Conservation (phyloP, 2,888 invertebrate species). For the Vandiemenella viatica region DNA sequence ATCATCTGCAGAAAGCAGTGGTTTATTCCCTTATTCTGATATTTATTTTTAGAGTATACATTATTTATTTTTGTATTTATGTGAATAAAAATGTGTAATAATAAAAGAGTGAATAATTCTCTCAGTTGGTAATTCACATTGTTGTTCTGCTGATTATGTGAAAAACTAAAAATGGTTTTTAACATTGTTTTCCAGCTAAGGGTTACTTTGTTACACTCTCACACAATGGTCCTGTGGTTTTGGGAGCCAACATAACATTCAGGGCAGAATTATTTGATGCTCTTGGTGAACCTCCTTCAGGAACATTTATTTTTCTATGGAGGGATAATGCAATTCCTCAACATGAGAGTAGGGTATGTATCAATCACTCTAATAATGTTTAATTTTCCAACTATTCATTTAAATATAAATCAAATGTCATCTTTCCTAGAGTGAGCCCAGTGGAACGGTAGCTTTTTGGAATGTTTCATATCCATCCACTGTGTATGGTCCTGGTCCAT, state of each 20-base stretch:
- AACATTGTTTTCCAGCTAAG: background rate
- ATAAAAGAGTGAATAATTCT: too few species aligned
- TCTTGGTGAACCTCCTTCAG: slow-evolving; percentile 27
- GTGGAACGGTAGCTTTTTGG: slow-evolving; percentile 45
- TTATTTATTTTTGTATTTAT: too few species aligned
- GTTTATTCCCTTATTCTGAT: too few species aligned
- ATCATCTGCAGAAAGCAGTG: too few species aligned
- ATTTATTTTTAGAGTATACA: too few species aligned
- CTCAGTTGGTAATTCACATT: too few species aligned
- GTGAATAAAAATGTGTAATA: too few species aligned
- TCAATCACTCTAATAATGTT: background rate
- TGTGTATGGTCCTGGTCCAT: slow-evolving; percentile 39
- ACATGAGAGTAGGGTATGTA: slow-evolving; percentile 23
- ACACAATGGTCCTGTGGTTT: slow-evolving; percentile 51
- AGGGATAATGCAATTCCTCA: slow-evolving; percentile 40
- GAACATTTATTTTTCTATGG: slow-evolving; percentile 41
- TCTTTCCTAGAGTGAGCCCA: slow-evolving; percentile 19
- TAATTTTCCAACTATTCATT: background rate
- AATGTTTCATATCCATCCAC: slow-evolving; percentile 39
- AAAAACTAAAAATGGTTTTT: too few species aligned
- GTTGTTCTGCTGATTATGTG: too few species aligned
- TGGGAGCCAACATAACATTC: slow-evolving; percentile 56
- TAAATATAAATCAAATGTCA: background rate
- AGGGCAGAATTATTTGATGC: slow-evolving; percentile 38
- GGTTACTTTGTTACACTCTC: slow-evolving; percentile 35